Base-by-base conservation (phyloP, 2,888 invertebrate species). In the Drosophila kuntzei region DNA sequence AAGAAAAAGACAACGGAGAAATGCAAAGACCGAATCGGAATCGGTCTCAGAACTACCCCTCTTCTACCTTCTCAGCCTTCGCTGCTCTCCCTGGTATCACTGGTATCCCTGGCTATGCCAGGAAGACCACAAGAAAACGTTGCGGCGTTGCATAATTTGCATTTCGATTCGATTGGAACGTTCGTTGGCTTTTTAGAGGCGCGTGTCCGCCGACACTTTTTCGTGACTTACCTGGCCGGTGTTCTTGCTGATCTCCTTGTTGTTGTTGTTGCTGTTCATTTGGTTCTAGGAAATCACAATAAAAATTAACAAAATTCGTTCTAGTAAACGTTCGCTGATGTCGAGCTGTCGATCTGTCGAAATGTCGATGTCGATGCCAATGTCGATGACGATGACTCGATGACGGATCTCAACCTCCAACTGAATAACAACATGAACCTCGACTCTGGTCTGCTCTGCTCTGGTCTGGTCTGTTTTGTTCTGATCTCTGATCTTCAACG, bases 171-270 rank as follows among this genome's bases (percentile, higher is more conserved):
- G 90, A 90, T 91, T 90, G 85, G 73, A 85, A 78, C 85, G 82
- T 73, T 81, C 72, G 74, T 67, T 81, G 71, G 77, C 62, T 62
- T 71, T 84, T 79, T 86, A 76, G 87, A 84, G 90, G 86, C 91
- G 90, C 90, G 90, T 91, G 91, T 90, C 91, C 90, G 88, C 90
- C 91, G 90, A 90, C 90, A 89, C 90, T 90, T 88, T 87, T 84
- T 87, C 86, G 85, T 87, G 86, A 89, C 89, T 87, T 87, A 78
- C 72, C 79, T 78, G 72, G 63, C 44, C 65, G 12, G 9, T 50
- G 43, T 34, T 57, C 12, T 50, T 57, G 41, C 20, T 41, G 34
- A 8, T 27, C 8, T 27, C 2, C 1, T 34, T n/a, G 41, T 9
- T n/a, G 49, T 43, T 66, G 32, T 32, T 50, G 47, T 41, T 50